A percentile compares a stretch with the other conserved stretches of the same genome.
Conservation (phyloP, 2,113 vertebrate genomes). For the Oreochromis niloticus region DNA sequence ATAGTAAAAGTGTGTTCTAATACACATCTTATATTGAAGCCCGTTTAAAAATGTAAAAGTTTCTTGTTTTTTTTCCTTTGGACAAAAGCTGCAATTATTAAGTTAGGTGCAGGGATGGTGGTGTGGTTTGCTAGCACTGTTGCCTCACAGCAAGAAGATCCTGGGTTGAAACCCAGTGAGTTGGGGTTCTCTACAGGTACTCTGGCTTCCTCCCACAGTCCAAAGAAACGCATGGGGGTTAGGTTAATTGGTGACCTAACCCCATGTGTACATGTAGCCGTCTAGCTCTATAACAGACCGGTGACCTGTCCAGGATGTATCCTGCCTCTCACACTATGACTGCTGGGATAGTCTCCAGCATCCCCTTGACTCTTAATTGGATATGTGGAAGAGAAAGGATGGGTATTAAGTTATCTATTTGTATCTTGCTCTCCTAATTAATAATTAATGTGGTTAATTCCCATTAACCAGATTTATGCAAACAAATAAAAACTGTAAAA, state of each 20-base stretch:
- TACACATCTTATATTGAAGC: neutral
- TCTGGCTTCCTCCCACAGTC: neutral
- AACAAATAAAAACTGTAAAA: neutral
- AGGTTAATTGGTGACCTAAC: neutral
- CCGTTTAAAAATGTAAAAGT: fast-evolving
- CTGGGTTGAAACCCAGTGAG: neutral
- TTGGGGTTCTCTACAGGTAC: neutral
- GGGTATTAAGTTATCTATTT: neutral
- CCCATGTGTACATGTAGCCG: neutral
- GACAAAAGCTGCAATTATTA: neutral
- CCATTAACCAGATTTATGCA: neutral
- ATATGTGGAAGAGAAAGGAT: neutral
- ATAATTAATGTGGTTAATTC: neutral
- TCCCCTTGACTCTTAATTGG: neutral
- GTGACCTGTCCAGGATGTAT: neutral
- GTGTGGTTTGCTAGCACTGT: neutral
- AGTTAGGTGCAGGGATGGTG: neutral
- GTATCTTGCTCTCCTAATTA: fast-evolving
- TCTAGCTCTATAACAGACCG: neutral
- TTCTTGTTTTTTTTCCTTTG: neutral
- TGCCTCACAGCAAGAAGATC: neutral
- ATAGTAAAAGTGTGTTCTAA: neutral
- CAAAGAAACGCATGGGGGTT: neutral
- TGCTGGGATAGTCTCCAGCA: neutral
- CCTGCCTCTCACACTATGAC: neutral